Conservation (phyloP, 2,888 invertebrate species). For the Drepana falcataria region DNA sequence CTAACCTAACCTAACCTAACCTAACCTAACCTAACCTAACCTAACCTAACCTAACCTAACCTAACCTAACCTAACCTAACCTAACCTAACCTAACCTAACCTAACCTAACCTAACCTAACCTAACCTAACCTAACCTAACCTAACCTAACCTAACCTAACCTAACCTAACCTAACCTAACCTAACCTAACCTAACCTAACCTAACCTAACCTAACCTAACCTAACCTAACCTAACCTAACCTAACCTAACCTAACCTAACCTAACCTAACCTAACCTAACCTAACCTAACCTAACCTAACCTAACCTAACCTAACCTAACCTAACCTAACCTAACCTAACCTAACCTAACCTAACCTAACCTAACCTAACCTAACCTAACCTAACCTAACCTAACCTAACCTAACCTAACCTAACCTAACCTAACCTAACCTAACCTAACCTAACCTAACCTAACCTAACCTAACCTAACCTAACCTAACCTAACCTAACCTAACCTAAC, state of each 20-base stretch:
- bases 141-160: slow-evolving; percentile 9
- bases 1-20: slow-evolving; percentile 10
- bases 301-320: slow-evolving; percentile 12
- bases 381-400: background rate
- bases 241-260: slow-evolving; percentile 6
- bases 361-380: background rate
- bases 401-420: slow-evolving; percentile 8
- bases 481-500: slow-evolving; percentile 16
- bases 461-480: slow-evolving; percentile 17
- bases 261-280: slow-evolving; percentile 12
- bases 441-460: slow-evolving; percentile 11
- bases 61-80: slow-evolving; percentile 8
- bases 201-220: slow-evolving; percentile 7
- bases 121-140: slow-evolving; percentile 9
- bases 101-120: slow-evolving; percentile 10
- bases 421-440: slow-evolving; percentile 7
- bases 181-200: slow-evolving; percentile 9
- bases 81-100: slow-evolving; percentile 8
- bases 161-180: slow-evolving; percentile 8
- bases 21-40: slow-evolving; percentile 10
- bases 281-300: slow-evolving; percentile 16
- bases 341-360: slow-evolving; percentile 2
- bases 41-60: slow-evolving; percentile 11
- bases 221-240: slow-evolving; percentile 6
- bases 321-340: slow-evolving; percentile 10